Evolutionary conservation across 2,888 invertebrate genomes (phyloP).

Genomic region (Caenorhabditis wallacei): DNA sequence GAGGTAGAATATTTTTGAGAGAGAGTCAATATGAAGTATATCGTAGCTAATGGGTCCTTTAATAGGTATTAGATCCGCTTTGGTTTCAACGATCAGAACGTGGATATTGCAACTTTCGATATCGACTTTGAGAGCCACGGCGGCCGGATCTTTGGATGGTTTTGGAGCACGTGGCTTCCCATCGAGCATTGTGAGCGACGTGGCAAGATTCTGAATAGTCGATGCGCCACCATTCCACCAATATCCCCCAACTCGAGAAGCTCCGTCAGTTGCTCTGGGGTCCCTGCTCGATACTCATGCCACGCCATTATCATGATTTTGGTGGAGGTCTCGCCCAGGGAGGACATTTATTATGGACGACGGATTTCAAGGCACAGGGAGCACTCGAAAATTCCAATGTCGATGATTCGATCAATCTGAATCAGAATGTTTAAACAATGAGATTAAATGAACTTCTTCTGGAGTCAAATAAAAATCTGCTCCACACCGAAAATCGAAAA

Average conservation of each 20-base stretch:
- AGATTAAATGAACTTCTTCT: conserved; percentile 58
- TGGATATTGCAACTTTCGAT: no score
- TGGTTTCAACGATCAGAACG: conserved; percentile 95
- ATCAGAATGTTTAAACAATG: neutral
- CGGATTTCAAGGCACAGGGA: conserved; percentile 75
- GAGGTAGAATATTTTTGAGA: conserved; percentile 86
- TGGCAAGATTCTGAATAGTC: conserved; percentile 73
- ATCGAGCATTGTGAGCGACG: conserved; percentile 75
- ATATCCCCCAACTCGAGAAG: conserved; percentile 95
- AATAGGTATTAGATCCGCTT: conserved; percentile 87
- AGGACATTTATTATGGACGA: conserved; percentile 41
- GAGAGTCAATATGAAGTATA: conserved; percentile 75
- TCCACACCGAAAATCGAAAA: conserved; percentile 74
- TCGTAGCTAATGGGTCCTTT: conserved; percentile 70
- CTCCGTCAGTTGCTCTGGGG: conserved; percentile 77
- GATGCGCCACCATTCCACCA: conserved; percentile 87
- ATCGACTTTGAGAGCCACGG: conserved; percentile 67
- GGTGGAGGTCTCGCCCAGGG: conserved; percentile 57
- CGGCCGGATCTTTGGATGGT: conserved; percentile 50
- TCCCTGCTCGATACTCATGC: conserved; percentile 80
- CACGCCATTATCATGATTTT: conserved; percentile 89
- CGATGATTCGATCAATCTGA: conserved; percentile 74
- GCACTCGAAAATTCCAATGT: conserved; percentile 80
- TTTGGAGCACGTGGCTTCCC: conserved; percentile 58
- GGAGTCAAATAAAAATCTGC: conserved; percentile 67